Evolutionary conservation across 2,888 invertebrate genomes (phyloP), one percentile per base, ranked within the genome.

Genomic region (Leptopterna dolabrata): DNA sequence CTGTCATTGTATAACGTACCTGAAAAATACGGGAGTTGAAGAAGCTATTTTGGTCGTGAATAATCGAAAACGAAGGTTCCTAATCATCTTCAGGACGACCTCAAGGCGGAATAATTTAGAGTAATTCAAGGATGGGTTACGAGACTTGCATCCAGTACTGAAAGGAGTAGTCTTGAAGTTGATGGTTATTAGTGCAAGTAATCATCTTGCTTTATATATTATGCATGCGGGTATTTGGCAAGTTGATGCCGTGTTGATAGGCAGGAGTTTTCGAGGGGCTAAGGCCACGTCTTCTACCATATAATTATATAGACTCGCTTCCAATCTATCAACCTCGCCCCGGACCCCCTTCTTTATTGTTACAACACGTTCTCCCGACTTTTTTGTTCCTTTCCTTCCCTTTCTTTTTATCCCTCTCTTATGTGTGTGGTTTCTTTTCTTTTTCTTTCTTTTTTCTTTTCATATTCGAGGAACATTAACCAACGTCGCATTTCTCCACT

Each of bases 281-380:
- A 45, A 85, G 83, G 85, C 83, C 71, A 27, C 85, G 76, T 76
- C 73, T 73, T 85, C 71, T 16, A 87, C 78, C 87, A 73, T 87
- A 87, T 87, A 87, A 87, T 87, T 87, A 87, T 71, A 83, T 71
- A 70, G 87, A 45, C 87, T 76, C 87, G 85, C 85, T 85, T 87
- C 80, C 70, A 84, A 84, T 87, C 87, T 87, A 87, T 87, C 87
- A 87, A 87, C 87, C 73, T 47, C 76, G 29, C 45, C 76, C 47
- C 81, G 30, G 55, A 51, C 45, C 55, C 63, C 86, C 81, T 78
- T 43, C 81, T 87, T 87, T 81, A 87, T 78, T 87, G 87, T 87
- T 87, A 87, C 81, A 87, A 81, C 80, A 81, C 80, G 87, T 71
- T 81, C 81, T 81, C 30, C 81, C 1, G 51, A 27, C 81, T 81